Evolutionary conservation across 2,797 vertebrate species (phyloP).

Genomic region (Protosalanx chinensis): DNA sequence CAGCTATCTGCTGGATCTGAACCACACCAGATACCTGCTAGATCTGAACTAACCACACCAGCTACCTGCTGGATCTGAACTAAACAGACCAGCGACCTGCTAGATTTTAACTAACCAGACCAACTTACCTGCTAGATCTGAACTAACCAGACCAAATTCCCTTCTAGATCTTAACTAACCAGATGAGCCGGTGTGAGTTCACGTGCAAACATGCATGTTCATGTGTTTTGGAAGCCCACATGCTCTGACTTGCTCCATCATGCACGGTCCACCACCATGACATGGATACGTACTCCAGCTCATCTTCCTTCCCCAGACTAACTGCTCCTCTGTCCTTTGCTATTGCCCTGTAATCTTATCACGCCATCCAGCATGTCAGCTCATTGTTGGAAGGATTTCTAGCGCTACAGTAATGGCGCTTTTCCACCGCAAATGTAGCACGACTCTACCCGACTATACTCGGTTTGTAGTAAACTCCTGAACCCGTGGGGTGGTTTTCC

Average conservation of each 20-base stretch:
- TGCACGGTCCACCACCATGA: background rate
- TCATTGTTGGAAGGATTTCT: background rate
- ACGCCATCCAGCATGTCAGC: background rate
- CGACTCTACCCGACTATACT: too few relatives aligned
- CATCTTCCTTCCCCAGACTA: background rate
- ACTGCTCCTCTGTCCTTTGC: background rate
- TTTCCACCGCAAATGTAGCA: too few relatives aligned
- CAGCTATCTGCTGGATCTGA: background rate
- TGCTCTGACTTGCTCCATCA: background rate
- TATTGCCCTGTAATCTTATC: slow-evolving; percentile 6
- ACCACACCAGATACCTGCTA: too few relatives aligned
- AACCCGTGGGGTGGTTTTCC: too few relatives aligned
- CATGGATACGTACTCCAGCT: background rate
- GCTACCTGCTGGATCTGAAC: too few relatives aligned
- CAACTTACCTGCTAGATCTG: too few relatives aligned
- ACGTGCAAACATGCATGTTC: background rate
- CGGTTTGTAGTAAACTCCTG: too few relatives aligned
- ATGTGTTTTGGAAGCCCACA: background rate
- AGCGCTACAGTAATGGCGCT: background rate
- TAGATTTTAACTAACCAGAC: too few relatives aligned
- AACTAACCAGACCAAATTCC: too few relatives aligned
- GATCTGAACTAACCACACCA: too few relatives aligned
- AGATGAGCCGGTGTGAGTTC: background rate
- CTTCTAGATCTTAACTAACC: too few relatives aligned
- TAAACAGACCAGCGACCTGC: too few relatives aligned